Conservation (phyloP, 2,113 vertebrate genomes). For the Anthoscopus minutus region DNA sequence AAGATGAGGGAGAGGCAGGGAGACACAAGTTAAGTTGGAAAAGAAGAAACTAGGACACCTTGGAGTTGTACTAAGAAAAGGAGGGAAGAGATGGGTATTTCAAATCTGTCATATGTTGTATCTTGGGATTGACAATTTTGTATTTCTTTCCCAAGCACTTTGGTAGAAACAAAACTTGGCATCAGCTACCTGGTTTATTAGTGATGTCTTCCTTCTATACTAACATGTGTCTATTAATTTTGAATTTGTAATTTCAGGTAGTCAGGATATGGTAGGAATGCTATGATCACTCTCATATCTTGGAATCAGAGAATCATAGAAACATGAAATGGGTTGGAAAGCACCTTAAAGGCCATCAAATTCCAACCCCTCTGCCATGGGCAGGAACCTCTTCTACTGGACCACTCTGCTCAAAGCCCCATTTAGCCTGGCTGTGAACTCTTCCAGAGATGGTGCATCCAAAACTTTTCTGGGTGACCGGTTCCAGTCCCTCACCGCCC, state of each 20-base stretch:
- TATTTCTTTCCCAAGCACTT: background rate
- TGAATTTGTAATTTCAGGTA: background rate
- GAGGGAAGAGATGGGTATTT: background rate
- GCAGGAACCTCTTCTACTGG: background rate
- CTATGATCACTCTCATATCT: background rate
- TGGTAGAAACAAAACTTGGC: background rate
- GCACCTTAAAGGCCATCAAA: background rate
- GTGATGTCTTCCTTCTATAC: background rate
- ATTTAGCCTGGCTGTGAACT: background rate
- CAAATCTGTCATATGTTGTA: background rate
- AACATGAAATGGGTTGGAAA: background rate
- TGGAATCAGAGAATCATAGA: background rate
- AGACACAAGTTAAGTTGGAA: background rate
- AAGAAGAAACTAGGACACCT: background rate
- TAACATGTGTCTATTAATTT: background rate
- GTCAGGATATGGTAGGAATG: background rate
- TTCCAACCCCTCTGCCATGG: background rate
- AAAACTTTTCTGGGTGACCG: background rate
- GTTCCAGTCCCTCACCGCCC: background rate
- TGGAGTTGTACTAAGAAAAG: background rate
- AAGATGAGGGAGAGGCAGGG: background rate
- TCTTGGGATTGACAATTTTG: background rate
- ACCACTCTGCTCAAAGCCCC: background rate
- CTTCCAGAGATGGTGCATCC: background rate
- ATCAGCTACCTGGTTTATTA: background rate